Evolutionary conservation across 2,888 invertebrate genomes (phyloP), one percentile per base, ranked within the genome.

Genomic region (Sacculina carcini): DNA sequence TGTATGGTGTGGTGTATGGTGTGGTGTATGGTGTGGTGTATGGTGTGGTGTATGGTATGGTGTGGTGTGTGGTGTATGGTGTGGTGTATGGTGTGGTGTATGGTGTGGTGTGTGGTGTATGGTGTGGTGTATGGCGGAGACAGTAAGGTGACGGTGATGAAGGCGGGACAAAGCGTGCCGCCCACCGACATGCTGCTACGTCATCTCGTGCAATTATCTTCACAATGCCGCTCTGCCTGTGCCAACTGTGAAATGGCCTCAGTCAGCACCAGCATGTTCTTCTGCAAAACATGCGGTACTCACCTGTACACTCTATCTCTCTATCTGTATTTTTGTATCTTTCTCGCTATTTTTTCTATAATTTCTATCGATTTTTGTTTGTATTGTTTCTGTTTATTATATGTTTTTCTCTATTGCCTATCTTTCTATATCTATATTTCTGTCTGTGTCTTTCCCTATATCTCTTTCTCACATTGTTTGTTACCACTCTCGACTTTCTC

Each of bases 201-300:
- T 32, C 79, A 78, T 62, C 67, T 80, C 53, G 73, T 80, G 32
- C 78, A 78, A 58, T 69, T 76, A 51, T 74, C 77, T 1, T 74
- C 76, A 60, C 75, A 77, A 55, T 75, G 76, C 59, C 75, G 76
- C 62, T 78, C 79, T 49, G 72, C 74, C 6, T 80, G 80, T 66
- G 78, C 79, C 55, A 80, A 80, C 65, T 80, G 80, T 65, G 79
- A 80, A 66, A 60, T 62, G 56, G 78, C 78, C 60, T 23, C n/a
- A n/a, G 74, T 75, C 61, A 69, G 73, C 55, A 65, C 70, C 53
- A 76, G 76, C 52, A 79, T 80, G 79, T 79, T 71, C 64, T 79
- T 78, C 68, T 80, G 80, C 68, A 78, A 76, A 62, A 80, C 79
- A 47, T 80, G 80, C 62, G 75, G 76, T 75, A 66, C 62, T 62